Evolutionary conservation across 2,797 vertebrate species (phyloP), one percentile per base, ranked within the genome.

Genomic region (Catostomus latipinnis): DNA sequence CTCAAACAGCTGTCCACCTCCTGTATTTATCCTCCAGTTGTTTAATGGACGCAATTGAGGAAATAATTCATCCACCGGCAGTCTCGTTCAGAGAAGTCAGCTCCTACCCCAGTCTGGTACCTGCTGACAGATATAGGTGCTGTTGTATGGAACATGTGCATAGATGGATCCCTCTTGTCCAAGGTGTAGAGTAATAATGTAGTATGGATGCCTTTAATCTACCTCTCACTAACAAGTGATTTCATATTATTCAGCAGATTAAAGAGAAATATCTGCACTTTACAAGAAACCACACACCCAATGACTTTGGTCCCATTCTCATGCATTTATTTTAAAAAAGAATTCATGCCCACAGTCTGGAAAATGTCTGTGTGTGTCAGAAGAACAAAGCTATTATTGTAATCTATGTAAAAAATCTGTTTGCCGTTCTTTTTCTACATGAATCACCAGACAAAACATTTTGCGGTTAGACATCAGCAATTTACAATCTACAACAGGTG

Each of bases 381-480:
- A 22, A 46, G 62, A 56, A 76, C 74, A 76, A 56, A 76, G 74
- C 50, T 56, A 46, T 66, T 54, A 18, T 56, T 76, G 74, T 76
- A 56, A 76, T 65, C 43, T 18, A 18, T 67, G 61, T 57, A 66
- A 13, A 66, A 54, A 66, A 56, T 76, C 18, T 50, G 11, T 61
- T 52, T 61, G 71, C 22, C 13, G 43, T 57, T 76, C 52, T 46
- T 65, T 68, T 82, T 76, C 76, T 76, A 66, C 57, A 82, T 79
- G 71, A 70, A 76, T 76, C 81, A 73, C 63, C 77, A 83, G 76
- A 75, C 82, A 75, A 78, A 81, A 85, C 84, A 78, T 46, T 66
- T 3, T 48, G 67, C 8, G 18, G 45, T 12, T 53, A 54, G 72
- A 56, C 69, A 67, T 60, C 65, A 56, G 8, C 43, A 46, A n/a